phyloP scores from a whole-genome alignment of 1,140 invertebrate species.

The Camponotus vicinus region DNA sequence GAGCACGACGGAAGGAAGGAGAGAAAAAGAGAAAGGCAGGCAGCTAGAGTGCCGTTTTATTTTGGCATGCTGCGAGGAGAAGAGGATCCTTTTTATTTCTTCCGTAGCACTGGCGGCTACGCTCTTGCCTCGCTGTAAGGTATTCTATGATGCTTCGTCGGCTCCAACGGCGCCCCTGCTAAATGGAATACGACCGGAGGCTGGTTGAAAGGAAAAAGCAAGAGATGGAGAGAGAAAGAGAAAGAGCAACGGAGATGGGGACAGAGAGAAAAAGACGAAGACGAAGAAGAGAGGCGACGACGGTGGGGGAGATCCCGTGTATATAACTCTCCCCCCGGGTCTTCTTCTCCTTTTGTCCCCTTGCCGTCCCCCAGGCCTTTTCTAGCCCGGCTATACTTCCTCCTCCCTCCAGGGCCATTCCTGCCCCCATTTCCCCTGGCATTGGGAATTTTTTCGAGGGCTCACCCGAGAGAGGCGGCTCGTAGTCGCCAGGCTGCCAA shows the following conservation, averaged over 20 bases:
- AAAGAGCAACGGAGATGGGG: not conserved
- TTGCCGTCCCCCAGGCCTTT: constrained; percentile 34
- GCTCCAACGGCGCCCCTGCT: constrained; percentile 81
- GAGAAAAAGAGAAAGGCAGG: constrained; percentile 37
- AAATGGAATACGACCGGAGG: constrained; percentile 77
- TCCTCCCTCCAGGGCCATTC: constrained; percentile 71
- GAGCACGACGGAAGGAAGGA: constrained; percentile 2
- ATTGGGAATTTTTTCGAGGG: constrained; percentile 80
- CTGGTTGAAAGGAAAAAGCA: constrained; percentile 46
- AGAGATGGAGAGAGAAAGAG: constrained; percentile 7
- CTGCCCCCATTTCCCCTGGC: constrained; percentile 81
- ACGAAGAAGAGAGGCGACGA: constrained; percentile 50
- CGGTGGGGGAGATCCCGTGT: constrained; percentile 26
- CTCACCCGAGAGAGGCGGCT: constrained; percentile 63
- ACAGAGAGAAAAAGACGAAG: not conserved
- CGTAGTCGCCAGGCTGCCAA: constrained; percentile 73
- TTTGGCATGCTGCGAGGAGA: constrained; percentile 77
- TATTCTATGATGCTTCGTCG: constrained; percentile 83
- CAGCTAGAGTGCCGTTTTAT: constrained; percentile 79
- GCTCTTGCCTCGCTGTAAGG: constrained; percentile 76
- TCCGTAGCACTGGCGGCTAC: constrained; percentile 72
- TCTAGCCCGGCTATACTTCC: constrained; percentile 48
- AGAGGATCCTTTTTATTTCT: constrained; percentile 79
- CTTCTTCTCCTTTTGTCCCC: constrained; percentile 43
- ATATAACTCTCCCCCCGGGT: constrained; percentile 50